Evolutionary conservation across 2,797 vertebrate genomes (phyloP), one percentile per base, ranked within the genome.

Genomic region (Phoebastria nigripes): DNA sequence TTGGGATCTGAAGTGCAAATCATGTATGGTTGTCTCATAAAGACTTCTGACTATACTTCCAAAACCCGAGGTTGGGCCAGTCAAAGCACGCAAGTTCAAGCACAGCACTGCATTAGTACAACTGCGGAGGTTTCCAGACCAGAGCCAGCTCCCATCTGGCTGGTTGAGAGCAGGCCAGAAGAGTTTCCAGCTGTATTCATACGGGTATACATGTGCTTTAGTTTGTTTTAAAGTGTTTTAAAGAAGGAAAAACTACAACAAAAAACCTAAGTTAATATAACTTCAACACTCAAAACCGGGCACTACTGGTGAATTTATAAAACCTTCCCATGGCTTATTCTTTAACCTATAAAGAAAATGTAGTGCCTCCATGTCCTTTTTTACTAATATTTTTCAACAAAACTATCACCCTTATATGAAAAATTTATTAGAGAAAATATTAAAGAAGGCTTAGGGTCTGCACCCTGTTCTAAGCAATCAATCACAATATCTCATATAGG

Each of bases 341-440:
- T 91, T 86, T 76, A 71, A 72, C 42, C 31, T 54, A 11, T 63
- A 46, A 78, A 63, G 54, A 96, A 84, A 83, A 90, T 8, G 6
- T 46, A 69, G 35, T 6, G 12, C 25, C 12, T 90, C 33, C 47
- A 12, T 31, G 26, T 74, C n/a, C 35, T 21, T 80, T 76, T 82
- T 52, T 56, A 18, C 29, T 74, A 81, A 80, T 63, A 37, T 63
- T 95, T 96, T 97, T 90, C 62, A 37, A 95, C 77, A 93, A 93
- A 69, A 9, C 12, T 46, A 46, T 95, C 19, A 33, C 35, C 21
- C 29, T 93, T 72, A 73, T 63, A 93, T 69, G 54, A 97, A 74
- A 93, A 95, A 72, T 80, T 70, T 94, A 95, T 87, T 89, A 84
- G 41, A 79, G 42, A 83, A 96, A 76, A 87, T 88, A 97, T 79